A percentile compares a stretch with the other conserved stretches of the same genome.
These are phyloP conservation scores for Drosophila ananassae DNA, from an alignment of 1,140 invertebrate species.

Conservation along the genomic window DNA sequence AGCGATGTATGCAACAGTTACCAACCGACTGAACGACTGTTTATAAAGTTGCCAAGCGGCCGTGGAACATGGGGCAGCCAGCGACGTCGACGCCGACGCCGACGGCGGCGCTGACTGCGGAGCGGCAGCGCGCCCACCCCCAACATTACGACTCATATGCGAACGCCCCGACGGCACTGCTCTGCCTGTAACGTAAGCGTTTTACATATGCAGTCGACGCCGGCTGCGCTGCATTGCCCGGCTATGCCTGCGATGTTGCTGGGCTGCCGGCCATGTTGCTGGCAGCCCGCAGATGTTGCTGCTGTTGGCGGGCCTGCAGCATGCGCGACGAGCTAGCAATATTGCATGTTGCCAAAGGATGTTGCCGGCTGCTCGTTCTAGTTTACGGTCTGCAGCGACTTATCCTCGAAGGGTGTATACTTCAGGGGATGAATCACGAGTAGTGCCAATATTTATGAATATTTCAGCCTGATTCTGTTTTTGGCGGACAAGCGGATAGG, in stretches of 20 bases:
- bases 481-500: too few species aligned
- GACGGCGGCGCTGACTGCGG: constrained; percentile 19
- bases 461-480: neutral
- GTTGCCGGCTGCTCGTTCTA: constrained; percentile 23
- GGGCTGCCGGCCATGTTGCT: neutral
- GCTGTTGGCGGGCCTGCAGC: constrained; percentile 29
- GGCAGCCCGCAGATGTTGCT: constrained; percentile 21
- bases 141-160: constrained; percentile 25
- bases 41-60: constrained; percentile 78
- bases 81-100: constrained; percentile 33
- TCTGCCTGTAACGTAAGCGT: constrained; percentile 38
- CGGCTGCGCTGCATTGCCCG: constrained; percentile 38
- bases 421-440: neutral
- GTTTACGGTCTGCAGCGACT: constrained; percentile 10
- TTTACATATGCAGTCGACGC: constrained; percentile 56
- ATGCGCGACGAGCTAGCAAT: constrained; percentile 75
- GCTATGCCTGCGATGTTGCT: constrained; percentile 19
- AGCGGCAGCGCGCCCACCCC: constrained; percentile 13
- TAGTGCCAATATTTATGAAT: neutral
- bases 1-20: constrained; percentile 83
- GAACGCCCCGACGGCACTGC: constrained; percentile 11
- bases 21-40: constrained; percentile 77
- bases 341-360: constrained; percentile 45
- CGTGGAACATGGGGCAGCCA: constrained; percentile 34
- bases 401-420: neutral